Conservation (phyloP, 2,888 invertebrate genomes). For the Lochmaea capreae region DNA sequence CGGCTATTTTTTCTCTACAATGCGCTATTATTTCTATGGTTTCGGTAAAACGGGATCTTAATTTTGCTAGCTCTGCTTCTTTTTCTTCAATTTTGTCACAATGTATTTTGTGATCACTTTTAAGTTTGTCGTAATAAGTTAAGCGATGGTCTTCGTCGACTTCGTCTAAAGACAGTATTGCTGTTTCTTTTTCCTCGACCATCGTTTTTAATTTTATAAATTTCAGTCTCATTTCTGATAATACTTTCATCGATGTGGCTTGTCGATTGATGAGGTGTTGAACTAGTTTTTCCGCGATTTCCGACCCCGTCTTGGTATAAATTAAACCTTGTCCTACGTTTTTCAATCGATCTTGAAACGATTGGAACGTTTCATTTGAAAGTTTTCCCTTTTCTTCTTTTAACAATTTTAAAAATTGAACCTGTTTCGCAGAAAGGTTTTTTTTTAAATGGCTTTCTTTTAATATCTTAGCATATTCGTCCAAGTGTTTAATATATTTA, state of each 20-base stretch:
- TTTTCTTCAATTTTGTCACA: constrained; percentile 70
- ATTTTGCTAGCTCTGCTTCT: constrained; percentile 67
- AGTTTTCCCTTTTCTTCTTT: too few species aligned
- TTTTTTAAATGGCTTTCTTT: too few species aligned
- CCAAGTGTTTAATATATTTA: too few species aligned
- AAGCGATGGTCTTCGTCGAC: constrained; percentile 67
- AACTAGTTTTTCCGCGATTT: constrained; percentile 49
- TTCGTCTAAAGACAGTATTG: constrained; percentile 62
- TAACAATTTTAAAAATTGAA: too few species aligned
- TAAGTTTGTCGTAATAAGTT: constrained; percentile 70
- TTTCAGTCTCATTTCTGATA: constrained; percentile 55
- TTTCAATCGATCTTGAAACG: too few species aligned
- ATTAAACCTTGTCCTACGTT: constrained; percentile 53
- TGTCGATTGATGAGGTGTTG: constrained; percentile 57
- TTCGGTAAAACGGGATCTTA: constrained; percentile 66
- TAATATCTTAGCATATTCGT: too few species aligned
- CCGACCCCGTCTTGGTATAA: constrained; percentile 60
- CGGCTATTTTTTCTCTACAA: constrained; percentile 68
- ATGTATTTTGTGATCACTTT: constrained; percentile 68
- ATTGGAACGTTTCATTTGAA: too few species aligned
- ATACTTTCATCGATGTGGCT: constrained; percentile 52
- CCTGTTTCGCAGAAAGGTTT: too few species aligned
- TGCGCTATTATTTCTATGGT: constrained; percentile 68
- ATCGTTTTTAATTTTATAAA: constrained; percentile 59
- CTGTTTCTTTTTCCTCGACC: constrained; percentile 57